Evolutionary conservation across 1,140 invertebrate genomes (phyloP).

Genomic region (Listronotus oregonensis): DNA sequence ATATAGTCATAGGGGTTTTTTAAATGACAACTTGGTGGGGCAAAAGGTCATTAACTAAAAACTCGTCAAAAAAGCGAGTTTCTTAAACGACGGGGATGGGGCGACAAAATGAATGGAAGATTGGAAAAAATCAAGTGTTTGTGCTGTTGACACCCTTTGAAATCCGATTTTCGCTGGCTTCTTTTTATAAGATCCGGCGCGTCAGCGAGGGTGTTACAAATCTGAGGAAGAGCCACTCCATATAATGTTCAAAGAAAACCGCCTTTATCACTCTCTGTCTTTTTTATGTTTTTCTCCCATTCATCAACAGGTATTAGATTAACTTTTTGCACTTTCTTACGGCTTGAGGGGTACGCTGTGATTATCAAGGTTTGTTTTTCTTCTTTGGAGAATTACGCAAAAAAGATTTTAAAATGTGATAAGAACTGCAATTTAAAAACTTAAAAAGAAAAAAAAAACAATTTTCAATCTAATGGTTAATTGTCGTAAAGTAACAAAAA

Average conservation of each 20-base stretch:
- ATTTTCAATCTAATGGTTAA: too few species aligned
- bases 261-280: slow-evolving; percentile 38
- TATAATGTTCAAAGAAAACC: slow-evolving; percentile 44
- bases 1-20: too few species aligned
- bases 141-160: slow-evolving; percentile 50
- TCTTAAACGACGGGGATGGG: slow-evolving; percentile 28
- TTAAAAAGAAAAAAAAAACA: too few species aligned
- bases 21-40: too few species aligned
- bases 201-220: slow-evolving; percentile 39
- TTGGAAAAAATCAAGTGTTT: slow-evolving; percentile 45
- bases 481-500: too few species aligned
- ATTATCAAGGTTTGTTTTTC: slow-evolving; percentile 2
- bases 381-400: not conserved
- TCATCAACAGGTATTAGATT: slow-evolving; percentile 47
- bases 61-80: slow-evolving; percentile 22
- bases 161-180: slow-evolving; percentile 44
- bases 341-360: slow-evolving; percentile 4
- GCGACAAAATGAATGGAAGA: slow-evolving; percentile 45
- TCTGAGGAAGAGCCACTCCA: slow-evolving; percentile 36
- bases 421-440: too few species aligned
- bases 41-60: slow-evolving; percentile 20
- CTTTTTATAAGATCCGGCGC: slow-evolving; percentile 37
- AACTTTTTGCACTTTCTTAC: slow-evolving; percentile 35
- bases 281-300: slow-evolving; percentile 41
- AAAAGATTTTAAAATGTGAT: too few species aligned